A percentile compares a stretch with the other conserved stretches of the same genome.
Evolutionary conservation across 1,140 invertebrate species (phyloP).

Genomic region (Psix sp.): DNA sequence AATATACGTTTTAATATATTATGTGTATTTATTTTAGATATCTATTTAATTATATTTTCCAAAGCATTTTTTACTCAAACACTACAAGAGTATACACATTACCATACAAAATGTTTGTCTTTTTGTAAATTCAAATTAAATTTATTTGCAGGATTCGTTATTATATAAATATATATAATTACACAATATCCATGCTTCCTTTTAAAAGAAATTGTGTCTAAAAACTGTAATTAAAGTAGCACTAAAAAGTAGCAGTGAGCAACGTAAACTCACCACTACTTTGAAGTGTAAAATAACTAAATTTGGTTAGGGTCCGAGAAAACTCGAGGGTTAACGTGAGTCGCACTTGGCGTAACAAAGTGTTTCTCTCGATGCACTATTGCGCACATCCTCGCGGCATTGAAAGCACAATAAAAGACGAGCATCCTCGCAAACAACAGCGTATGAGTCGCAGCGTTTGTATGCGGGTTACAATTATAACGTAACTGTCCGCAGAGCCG

Average conservation of each 20-base stretch:
- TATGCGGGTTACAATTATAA: conserved; percentile 55
- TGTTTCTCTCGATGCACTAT: conserved; percentile 34
- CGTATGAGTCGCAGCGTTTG: too few relatives aligned
- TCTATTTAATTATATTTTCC: too few relatives aligned
- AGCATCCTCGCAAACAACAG: too few relatives aligned
- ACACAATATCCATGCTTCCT: conserved; percentile 1
- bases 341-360: conserved; percentile 40
- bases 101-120: too few relatives aligned
- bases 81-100: too few relatives aligned
- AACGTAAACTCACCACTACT: conserved; percentile 8
- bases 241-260: conserved; percentile 3
- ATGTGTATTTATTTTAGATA: too few relatives aligned
- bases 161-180: neutral
- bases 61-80: too few relatives aligned
- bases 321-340: conserved; percentile 18
- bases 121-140: too few relatives aligned
- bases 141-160: too few relatives aligned
- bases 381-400: conserved; percentile 32
- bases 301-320: conserved; percentile 6
- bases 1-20: too few relatives aligned
- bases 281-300: conserved; percentile 16
- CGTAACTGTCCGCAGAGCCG: conserved; percentile 40
- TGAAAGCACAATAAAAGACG: conserved; percentile 28
- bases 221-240: conserved; percentile 16
- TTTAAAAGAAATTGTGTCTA: neutral